Base-by-base conservation (phyloP, 2,888 invertebrate genomes). In the Biston betularia region DNA sequence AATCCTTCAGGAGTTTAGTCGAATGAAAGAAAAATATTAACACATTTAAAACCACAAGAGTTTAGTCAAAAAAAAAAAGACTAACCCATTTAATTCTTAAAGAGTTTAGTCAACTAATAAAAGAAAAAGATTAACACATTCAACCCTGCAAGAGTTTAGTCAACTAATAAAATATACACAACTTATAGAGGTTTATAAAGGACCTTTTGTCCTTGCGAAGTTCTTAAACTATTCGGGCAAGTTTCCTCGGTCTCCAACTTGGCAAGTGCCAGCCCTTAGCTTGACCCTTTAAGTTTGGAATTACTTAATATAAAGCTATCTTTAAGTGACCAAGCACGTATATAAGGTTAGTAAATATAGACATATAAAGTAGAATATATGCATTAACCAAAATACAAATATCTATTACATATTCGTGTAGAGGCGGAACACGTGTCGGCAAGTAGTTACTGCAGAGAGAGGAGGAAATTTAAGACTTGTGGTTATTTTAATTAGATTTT, bases 211-310 rank as follows among this genome's bases (percentile, higher is more conserved):
- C 63, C 50, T 63, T 63, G 46, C 42, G n/a, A 59, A 68, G 46
- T 64, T 68, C 35, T n/a, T 34, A 42, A 68, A 68, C 68, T 60
- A 64, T 68, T 68, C 46, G 40, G 44, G 15, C 14, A 59, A 56
- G 40, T 56, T 58, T n/a, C 50, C 38, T 60, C 50, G 68, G 48
- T 48, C 42, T 55, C 46, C 14, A 54, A 69, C 63, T 69, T 63
- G 33, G 15, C 48, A 61, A 61, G 59, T 49, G 42, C 52, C 59
- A 56, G 54, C 63, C 66, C 57, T 57, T 24, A 9, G 45, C 48
- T 69, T 42, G 63, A 61, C 61, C 65, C 62, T 24, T 14, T 38
- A 61, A 69, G 53, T 69, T 65, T 52, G 63, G 53, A 61, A 69
- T 64, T 66, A 64, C 61, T 69, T 40, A 49, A 49, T 65, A 60